These are phyloP conservation scores for Diadophis punctatus DNA, from an alignment of 2,113 vertebrate genomes.

Conservation along the genomic window DNA sequence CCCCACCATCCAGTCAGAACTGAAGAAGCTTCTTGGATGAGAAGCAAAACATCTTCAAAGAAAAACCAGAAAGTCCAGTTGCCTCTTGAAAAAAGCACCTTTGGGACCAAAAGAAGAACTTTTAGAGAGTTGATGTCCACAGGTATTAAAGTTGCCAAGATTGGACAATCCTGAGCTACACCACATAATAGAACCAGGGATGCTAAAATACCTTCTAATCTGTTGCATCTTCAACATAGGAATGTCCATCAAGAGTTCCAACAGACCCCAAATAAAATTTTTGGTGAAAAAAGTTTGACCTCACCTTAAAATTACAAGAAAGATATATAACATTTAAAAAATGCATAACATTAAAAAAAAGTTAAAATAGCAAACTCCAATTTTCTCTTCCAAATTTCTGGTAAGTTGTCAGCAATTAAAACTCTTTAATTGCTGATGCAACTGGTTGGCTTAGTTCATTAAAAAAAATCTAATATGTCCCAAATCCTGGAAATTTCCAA, in stretches of 20 bases:
- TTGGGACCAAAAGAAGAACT: not conserved
- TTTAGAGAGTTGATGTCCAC: not conserved
- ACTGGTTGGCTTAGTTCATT: not conserved
- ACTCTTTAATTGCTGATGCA: not conserved
- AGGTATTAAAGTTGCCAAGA: not conserved
- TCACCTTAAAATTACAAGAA: not conserved
- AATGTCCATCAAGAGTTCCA: not conserved
- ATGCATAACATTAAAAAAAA: not conserved
- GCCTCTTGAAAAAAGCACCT: too few relatives aligned
- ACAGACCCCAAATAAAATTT: not conserved
- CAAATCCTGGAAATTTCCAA: not conserved
- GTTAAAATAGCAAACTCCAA: not conserved
- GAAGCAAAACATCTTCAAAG: too few relatives aligned
- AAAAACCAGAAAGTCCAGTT: too few relatives aligned
- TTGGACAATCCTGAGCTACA: not conserved
- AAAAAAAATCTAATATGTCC: not conserved
- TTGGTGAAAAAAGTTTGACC: not conserved
- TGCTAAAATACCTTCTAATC: not conserved
- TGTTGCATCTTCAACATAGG: not conserved
- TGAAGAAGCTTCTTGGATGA: too few relatives aligned
- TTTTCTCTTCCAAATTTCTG: not conserved
- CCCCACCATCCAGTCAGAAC: too few relatives aligned
- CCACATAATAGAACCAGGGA: not conserved
- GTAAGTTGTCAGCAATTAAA: not conserved
- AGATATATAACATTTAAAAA: not conserved